Percentiles rank a stretch among this genome's conserved stretches.
phyloP scores from a whole-genome alignment of 2,888 invertebrate species.

The Stictocephala bisonia region DNA sequence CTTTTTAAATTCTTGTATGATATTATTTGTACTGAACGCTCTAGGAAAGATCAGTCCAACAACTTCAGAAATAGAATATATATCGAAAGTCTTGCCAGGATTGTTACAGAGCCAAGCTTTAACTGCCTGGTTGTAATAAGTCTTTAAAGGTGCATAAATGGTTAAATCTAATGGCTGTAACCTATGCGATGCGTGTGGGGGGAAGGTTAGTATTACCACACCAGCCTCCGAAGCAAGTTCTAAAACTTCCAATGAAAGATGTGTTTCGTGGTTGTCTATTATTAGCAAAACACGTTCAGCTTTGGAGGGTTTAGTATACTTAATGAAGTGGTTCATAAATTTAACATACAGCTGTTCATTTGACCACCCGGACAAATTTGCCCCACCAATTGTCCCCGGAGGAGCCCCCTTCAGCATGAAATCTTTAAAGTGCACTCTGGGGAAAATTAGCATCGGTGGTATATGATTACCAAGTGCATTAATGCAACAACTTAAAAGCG shows the following conservation, averaged over 20 bases:
- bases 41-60: constrained; percentile 41
- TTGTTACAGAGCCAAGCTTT: constrained; percentile 44
- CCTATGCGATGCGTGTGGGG: constrained; percentile 59
- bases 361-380: constrained; percentile 61
- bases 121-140: constrained; percentile 44
- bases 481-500: constrained; percentile 57
- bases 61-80: constrained; percentile 47
- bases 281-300: constrained; percentile 59
- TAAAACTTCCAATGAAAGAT: constrained; percentile 59
- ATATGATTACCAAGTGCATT: constrained; percentile 53
- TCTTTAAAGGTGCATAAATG: constrained; percentile 57
- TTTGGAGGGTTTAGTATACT: constrained; percentile 57
- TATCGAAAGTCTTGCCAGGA: constrained; percentile 41
- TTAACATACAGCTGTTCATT: constrained; percentile 58
- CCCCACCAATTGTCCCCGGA: constrained; percentile 60
- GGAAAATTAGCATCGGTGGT: constrained; percentile 57
- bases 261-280: constrained; percentile 61
- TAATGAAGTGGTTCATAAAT: constrained; percentile 60
- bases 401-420: constrained; percentile 62
- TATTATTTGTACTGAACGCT: constrained; percentile 45
- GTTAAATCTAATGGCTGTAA: constrained; percentile 61
- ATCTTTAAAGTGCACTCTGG: constrained; percentile 56
- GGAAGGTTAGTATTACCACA: constrained; percentile 62
- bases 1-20: constrained; percentile 38
- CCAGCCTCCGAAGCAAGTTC: constrained; percentile 62